Evolutionary conservation across 2,888 invertebrate genomes (phyloP), one percentile per base, ranked within the genome.

Genomic region (Tromatobia lineatoria): DNA sequence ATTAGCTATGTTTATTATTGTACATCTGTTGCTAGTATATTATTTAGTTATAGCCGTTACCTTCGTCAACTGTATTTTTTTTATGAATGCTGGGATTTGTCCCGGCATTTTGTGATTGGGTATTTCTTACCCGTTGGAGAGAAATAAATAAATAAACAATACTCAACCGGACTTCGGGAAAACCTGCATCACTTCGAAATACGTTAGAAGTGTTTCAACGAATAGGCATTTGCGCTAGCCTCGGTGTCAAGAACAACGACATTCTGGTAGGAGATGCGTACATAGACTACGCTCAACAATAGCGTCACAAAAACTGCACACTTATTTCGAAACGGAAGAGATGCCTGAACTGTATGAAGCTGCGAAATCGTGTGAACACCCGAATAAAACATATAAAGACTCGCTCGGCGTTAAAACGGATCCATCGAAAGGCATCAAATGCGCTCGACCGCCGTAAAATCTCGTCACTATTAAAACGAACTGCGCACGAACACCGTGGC

Each of bases 291-390:
- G 52, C 47, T 7, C 69, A 70, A 54, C 34, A 61, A 45, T 70
- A 59, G 70, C 61, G 67, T 15, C 50, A 54, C 38, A 18, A 38
- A 11, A n/a, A 71, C 6, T 73, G 71, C 45, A 18, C 64, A 18
- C 29, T 73, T 13, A 52, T 73, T 3, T 79, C 23, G 29, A 80
- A 45, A 29, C 42, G 73, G 6, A 23, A 38, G 45, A 64, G 80
- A 73, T 80, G 73, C n/a, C n/a, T 29, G 45, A 23, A 13, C 29
- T 80, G 80, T n/a, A 45, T 42, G 20, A 80, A 80, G 29, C 42
- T 50, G 15, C 38, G 73, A 42, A 64, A 64, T 23, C 45, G 52
- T 1, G 70, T 70, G 10, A 47, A 50, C 8, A 8, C 11, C 15
- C 47, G 47, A 2, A 70, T 70, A 64, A 42, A 20, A 64, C 18